Conservation (phyloP, 2,888 invertebrate species). For the Cosmorhoe ocellata region DNA sequence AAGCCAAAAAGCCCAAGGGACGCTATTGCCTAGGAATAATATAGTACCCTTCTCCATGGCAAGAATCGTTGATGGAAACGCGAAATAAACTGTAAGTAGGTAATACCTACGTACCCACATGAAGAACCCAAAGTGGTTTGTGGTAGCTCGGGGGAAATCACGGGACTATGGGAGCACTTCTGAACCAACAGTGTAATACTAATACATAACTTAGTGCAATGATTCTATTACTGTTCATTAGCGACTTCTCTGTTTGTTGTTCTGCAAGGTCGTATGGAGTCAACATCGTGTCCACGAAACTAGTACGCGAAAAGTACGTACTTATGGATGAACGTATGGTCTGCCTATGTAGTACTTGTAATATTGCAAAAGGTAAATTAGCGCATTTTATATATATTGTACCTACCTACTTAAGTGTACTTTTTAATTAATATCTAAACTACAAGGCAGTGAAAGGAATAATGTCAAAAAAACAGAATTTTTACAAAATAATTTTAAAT, state of each 20-base stretch:
- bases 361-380: too few relatives aligned
- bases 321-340: too few relatives aligned
- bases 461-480: too few relatives aligned
- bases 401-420: too few relatives aligned
- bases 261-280: neutral
- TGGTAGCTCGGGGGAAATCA: constrained; percentile 61
- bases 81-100: constrained; percentile 37
- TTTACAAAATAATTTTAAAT: too few relatives aligned
- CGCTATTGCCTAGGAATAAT: constrained; percentile 17
- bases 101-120: constrained; percentile 38
- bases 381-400: too few relatives aligned
- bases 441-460: too few relatives aligned
- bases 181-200: constrained; percentile 39
- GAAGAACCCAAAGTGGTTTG: constrained; percentile 44
- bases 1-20: constrained; percentile 10
- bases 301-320: too few relatives aligned
- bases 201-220: constrained; percentile 24
- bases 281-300: too few relatives aligned
- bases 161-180: constrained; percentile 45
- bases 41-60: constrained; percentile 16
- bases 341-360: too few relatives aligned
- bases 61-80: constrained; percentile 31
- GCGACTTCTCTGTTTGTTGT: neutral
- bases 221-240: constrained; percentile 26
- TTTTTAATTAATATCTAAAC: too few relatives aligned